These are phyloP conservation scores for Mixornis gularis DNA, from an alignment of 2,113 vertebrate species.

Conservation along the genomic window DNA sequence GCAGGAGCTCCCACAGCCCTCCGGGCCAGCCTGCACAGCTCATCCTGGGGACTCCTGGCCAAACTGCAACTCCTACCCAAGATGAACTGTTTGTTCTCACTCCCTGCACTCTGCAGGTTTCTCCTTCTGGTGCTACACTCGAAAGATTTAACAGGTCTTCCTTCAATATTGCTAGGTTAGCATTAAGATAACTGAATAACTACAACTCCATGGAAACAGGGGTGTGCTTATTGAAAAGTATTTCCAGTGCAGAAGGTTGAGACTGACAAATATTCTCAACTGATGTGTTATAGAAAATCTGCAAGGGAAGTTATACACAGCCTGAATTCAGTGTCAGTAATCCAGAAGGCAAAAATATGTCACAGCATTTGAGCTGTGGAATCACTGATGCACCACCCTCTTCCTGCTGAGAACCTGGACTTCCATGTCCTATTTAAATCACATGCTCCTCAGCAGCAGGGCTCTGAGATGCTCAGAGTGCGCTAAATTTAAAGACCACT, in stretches of 20 bases:
- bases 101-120: neutral
- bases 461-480: neutral
- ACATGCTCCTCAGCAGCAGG: neutral
- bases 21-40: accelerated
- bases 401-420: neutral
- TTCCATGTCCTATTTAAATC: neutral
- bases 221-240: neutral
- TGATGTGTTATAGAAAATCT: neutral
- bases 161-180: neutral
- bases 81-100: neutral
- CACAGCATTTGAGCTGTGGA: neutral
- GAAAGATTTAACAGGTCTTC: neutral
- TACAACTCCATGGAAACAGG: neutral
- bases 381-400: neutral
- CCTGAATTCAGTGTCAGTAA: neutral
- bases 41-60: accelerated
- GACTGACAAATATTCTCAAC: neutral
- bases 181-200: neutral
- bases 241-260: neutral
- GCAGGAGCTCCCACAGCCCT: neutral
- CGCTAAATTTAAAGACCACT: neutral
- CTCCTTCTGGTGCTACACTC: neutral
- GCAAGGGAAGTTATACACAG: neutral
- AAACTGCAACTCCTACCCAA: neutral
- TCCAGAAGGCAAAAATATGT: neutral